Evolutionary conservation across 2,888 invertebrate species (phyloP), one percentile per base, ranked within the genome.

Genomic region (Anaspis maculata): DNA sequence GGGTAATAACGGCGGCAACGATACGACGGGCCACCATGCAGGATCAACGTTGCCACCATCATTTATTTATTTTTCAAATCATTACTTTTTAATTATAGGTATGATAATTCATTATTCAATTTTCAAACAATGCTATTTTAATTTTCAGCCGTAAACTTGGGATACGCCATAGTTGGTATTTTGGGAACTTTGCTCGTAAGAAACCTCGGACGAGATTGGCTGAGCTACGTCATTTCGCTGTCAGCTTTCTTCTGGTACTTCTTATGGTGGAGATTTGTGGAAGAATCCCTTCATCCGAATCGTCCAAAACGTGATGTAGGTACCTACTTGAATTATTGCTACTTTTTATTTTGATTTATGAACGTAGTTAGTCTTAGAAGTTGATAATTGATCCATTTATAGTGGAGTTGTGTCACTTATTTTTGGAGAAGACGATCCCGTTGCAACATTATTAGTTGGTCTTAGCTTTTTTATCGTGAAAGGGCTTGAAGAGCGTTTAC

Each of bases 131-230:
- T 25, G 10, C 6, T 26, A 12, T 34, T 24, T 54, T 58, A n/a
- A n/a, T 37, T 29, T 72, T n/a, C n/a, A n/a, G 73, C 72, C 49
- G 72, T 73, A 6, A 72, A 72, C 48, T 61, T 73, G 27, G 74
- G 74, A 12, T 72, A 73, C 47, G 71, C 72, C 15, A 55, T 72
- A 15, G 72, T 71, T 10, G 73, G 72, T 2, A 67, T 73, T 52
- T 45, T 73, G 22, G 73, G 73, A 4, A 72, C 71, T 2, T 61
- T 70, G 1, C 54, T 73, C 4, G 73, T 73, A 3, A 60, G 70
- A 36, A 59, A 63, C 26, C 59, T 69, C 13, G 73, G 74, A 2
- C 54, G 72, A 34, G 73, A 74, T 51, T 70, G 70, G 38, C 54
- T 73, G 7, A 72, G 71, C 45, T 74, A 73, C 44, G 59, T 68